Base-by-base conservation (phyloP, 2,888 invertebrate genomes). In the Patella ulyssiponensis region DNA sequence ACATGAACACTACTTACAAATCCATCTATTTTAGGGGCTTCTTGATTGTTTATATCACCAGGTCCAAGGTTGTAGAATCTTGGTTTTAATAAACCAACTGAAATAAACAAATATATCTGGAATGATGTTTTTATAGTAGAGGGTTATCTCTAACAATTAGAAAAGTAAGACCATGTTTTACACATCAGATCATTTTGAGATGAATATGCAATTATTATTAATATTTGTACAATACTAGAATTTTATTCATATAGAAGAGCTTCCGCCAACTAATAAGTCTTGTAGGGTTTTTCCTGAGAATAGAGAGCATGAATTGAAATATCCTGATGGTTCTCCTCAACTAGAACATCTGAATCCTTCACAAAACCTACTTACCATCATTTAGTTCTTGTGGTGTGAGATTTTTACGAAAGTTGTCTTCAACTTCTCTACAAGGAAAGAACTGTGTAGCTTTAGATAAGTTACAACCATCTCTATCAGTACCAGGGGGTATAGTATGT, bases 41-140 rank as follows among this genome's bases (percentile, higher is more conserved):
- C 97, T 92, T 91, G 91, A 58, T 82, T 88, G 90, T 94, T 94
- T 79, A 94, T 93, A 87, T 97, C 97, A 9, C 95, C 93, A 76
- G 94, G 94, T 15, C 97, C 96, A 51, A 98, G 93, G 33, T 96
- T 96, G 91, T 98, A 98, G 92, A 98, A 98, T 87, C 96, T 94
- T 0, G 98, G 98, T 81, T 96, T 95, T 94, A 97, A 95, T 33
- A 80, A 64, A 15, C 85, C 86, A 64, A 83, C 86, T 86, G 80
- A 14, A 84, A 82, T 20, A 78, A 12, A 77, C 69, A 73, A 72
- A 44, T 9, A 44, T 44, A 44, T 44, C 44, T 44, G 44, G 44
- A 44, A 44, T 44, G 9, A 44, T 44, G 44, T 44, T 44, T 33
- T 44, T 4, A 44, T 44, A 44, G 9, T 44, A 44, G 44, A 9